phyloP scores from a whole-genome alignment of 2,113 vertebrate genomes.

The Sapayoa aenigma region DNA sequence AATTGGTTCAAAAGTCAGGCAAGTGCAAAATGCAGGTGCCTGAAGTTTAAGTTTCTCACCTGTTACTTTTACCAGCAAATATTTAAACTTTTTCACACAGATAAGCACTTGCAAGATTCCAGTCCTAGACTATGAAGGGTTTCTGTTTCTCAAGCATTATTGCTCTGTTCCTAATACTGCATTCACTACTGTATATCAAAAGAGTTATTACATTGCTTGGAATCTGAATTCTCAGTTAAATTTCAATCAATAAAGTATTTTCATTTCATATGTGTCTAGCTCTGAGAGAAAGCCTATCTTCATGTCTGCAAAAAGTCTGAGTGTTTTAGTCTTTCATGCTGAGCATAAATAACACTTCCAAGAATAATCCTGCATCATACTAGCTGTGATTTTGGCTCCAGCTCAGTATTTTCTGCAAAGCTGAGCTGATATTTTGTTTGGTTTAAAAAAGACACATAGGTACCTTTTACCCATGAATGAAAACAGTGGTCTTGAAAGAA shows the following conservation, averaged over 20 bases:
- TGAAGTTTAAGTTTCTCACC: not conserved
- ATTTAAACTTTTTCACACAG: not conserved
- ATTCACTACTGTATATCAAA: not conserved
- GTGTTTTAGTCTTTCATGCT: not conserved
- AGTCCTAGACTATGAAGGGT: not conserved
- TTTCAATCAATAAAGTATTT: not conserved
- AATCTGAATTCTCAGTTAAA: not conserved
- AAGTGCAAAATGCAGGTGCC: not conserved
- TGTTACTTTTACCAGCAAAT: not conserved
- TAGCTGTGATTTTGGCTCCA: not conserved
- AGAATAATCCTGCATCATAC: not conserved
- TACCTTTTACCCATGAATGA: not conserved
- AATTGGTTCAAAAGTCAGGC: not conserved
- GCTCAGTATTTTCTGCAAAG: not conserved
- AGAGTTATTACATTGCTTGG: not conserved
- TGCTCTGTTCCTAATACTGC: not conserved
- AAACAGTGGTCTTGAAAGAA: not conserved
- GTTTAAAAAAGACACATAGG: not conserved
- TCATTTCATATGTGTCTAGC: not conserved
- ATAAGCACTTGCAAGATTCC: not conserved
- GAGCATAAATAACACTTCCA: constrained; percentile 25
- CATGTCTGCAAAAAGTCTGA: not conserved
- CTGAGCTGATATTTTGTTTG: not conserved
- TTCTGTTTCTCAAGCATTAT: not conserved
- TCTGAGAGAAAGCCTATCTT: not conserved